Base-by-base conservation (phyloP, 2,113 vertebrate species). In the Solea solea region DNA sequence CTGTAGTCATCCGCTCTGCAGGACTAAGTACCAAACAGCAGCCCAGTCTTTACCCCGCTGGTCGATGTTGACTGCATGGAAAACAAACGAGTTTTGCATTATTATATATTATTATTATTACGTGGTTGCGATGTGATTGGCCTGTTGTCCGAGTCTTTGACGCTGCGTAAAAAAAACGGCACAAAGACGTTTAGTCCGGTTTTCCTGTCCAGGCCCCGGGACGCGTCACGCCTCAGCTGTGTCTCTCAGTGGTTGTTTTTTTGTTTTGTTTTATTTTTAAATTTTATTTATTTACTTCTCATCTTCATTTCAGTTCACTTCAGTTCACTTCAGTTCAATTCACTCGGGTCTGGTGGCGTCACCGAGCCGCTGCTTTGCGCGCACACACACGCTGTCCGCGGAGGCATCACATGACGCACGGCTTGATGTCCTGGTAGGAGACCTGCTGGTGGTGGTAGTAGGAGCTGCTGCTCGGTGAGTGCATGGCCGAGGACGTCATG, bases 401-500 rank as follows among this genome's bases (percentile, higher is more conserved):
- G 68, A 72, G 53, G 53, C 84, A 88, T 98, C 96, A 99, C 97
- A 98, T 98, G 64, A 99, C 97, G 71, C 97, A 98, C 1, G 97
- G 97, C 87, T 99, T 99, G 95, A 99, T 98, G 94, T 99, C 97
- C 91, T 99, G 97, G 93, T 99, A 98, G 87, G 96, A 95, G 89
- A 99, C 96, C 92, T 98, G 97, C 67, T 98, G 97, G 89, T 98
- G 97, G 89, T 98, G 97, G 88, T 98, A 99, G 91, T 98, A 98
- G 21, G 97, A 96, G 81, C 96, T 88, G 81, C 94, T 94, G 64
- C 96, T 88, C 3, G 95, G 94, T 0, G 97, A 95, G 89, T 99
- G 96, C 97, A 99, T 97, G 42, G 97, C 95, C 3, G 97, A 97
- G 21, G 97, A 97, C 50, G 97, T 95, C 97, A 99, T 99, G 88